Conservation (phyloP, 1,140 invertebrate species). For the Spodoptera frugiperda region DNA sequence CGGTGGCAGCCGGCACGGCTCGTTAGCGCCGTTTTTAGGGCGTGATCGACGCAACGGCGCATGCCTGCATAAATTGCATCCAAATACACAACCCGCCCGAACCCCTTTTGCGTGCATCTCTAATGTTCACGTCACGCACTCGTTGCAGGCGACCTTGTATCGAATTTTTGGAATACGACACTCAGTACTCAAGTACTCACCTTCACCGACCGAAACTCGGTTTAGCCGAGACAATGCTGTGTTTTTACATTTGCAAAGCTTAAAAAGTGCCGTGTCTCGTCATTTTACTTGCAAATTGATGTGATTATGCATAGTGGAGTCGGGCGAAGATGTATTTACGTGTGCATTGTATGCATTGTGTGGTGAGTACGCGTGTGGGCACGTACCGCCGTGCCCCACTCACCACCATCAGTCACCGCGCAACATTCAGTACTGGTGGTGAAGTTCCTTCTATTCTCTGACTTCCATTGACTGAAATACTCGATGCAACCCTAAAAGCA, state of each 20-base stretch:
- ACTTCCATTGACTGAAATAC: constrained; percentile 60
- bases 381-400: constrained; percentile 63
- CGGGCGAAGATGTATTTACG: constrained; percentile 78
- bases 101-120: constrained; percentile 66
- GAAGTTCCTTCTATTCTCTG: constrained; percentile 61
- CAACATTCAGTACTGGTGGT: constrained; percentile 45
- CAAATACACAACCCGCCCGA: constrained; percentile 65
- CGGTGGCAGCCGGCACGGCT: constrained; percentile 66
- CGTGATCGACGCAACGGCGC: constrained; percentile 81
- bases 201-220: constrained; percentile 56
- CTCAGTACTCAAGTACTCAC: constrained; percentile 36
- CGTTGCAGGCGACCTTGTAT: constrained; percentile 67
- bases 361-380: constrained; percentile 67
- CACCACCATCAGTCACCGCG: constrained; percentile 52
- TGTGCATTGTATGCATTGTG: constrained; percentile 78
- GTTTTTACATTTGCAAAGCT: constrained; percentile 73
- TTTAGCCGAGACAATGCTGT: constrained; percentile 69
- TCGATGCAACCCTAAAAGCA: constrained; percentile 57
- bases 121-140: constrained; percentile 56
- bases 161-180: constrained; percentile 57
- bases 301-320: constrained; percentile 79
- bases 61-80: constrained; percentile 82
- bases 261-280: constrained; percentile 73
- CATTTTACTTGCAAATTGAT: constrained; percentile 81
- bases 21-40: constrained; percentile 81